Evolutionary conservation across 1,140 invertebrate genomes (phyloP), one percentile per base, ranked within the genome.

Genomic region (Drosophila tani): DNA sequence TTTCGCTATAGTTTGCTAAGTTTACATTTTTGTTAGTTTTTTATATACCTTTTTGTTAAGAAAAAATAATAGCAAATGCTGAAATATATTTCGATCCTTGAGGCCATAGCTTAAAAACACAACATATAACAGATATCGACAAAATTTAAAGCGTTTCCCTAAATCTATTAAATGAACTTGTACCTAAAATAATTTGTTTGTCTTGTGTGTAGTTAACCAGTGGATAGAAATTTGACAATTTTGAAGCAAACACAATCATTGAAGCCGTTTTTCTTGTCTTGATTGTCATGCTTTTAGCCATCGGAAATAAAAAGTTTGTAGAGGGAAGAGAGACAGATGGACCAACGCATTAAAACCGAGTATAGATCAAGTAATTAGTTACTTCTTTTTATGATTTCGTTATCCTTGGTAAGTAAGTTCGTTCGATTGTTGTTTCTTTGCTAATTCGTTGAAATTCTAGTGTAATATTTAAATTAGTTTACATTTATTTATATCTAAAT

Each of bases 281-380:
- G 85, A 90, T 90, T 90, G 85, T 90, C 85, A 82, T 77, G 86
- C 82, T 82, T 90, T 74, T 76, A 91, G 82, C 82, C 71, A 91
- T 90, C 77, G 56, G 62, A 71, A 65, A 27, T 9, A 60, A 68
- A 49, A 35, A 55, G 38, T 27, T 35, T 43, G 53, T n/a, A 15
- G 14, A 41, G 27, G 24, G 46, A 47, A 63, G 40, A 57, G 46
- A 57, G 46, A 53, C 53, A 49, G 29, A 69, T 70, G 40, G 43
- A 81, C 15, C 53, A 49, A 64, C 35, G 35, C 41, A 71, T 21
- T 21, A 45, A 41, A 57, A 53, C 38, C 27, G 49, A 24, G 64
- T 60, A 32, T 35, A 59, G 60, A 47, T 45, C 57, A 35, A 58
- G 50, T 67, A 40, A 40, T 5, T 55, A 19, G n/a, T 21, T 79